phyloP scores from a whole-genome alignment of 1,140 invertebrate species.

The Periplaneta americana region DNA sequence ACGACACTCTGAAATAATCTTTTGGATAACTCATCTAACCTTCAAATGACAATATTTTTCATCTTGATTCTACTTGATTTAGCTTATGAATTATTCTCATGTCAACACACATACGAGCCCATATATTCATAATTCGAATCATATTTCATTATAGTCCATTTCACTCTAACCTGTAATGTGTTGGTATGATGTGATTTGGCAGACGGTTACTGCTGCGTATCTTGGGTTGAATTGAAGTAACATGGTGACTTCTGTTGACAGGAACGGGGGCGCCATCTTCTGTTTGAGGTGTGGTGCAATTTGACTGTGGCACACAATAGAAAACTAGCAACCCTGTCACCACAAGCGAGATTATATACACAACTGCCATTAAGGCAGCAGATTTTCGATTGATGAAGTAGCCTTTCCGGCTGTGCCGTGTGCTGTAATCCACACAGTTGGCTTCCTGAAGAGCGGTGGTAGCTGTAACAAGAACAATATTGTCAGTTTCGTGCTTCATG shows the following conservation, averaged over 20 bases:
- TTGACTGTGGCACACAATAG: not conserved
- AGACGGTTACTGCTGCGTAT: not conserved
- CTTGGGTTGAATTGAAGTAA: not conserved
- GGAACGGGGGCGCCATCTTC: not conserved
- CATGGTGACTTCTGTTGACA: not conserved
- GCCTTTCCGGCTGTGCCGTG: not conserved
- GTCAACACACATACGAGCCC: too few relatives aligned
- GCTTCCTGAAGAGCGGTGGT: not conserved
- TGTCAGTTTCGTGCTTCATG: too few relatives aligned
- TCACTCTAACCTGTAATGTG: not conserved
- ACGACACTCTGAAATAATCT: too few relatives aligned
- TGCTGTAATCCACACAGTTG: not conserved
- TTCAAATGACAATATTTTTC: too few relatives aligned
- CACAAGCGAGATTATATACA: not conserved
- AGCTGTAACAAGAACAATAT: too few relatives aligned
- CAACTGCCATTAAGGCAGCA: not conserved
- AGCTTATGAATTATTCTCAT: too few relatives aligned
- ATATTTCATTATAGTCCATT: too few relatives aligned
- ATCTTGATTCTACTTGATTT: too few relatives aligned
- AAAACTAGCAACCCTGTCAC: not conserved
- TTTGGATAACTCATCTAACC: too few relatives aligned
- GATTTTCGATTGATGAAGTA: not conserved
- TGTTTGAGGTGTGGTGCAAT: not conserved
- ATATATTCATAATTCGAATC: too few relatives aligned
- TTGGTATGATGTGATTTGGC: not conserved